Conservation (phyloP, 2,888 invertebrate genomes). For the Lepidocyrtoides sp. region DNA sequence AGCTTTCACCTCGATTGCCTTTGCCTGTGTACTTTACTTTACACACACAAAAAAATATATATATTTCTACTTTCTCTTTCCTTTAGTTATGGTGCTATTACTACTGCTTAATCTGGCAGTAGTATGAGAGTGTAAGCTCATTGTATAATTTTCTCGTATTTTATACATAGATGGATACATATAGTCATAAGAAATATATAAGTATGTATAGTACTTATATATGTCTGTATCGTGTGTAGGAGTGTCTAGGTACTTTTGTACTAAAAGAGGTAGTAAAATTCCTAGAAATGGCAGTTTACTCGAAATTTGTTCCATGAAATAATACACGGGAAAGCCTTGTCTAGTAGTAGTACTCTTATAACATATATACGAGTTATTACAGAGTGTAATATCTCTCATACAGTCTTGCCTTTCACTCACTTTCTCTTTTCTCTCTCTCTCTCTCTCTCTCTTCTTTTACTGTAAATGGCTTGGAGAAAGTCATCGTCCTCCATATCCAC, state of each 20-base stretch:
- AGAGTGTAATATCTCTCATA: too few species aligned
- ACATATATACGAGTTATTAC: too few species aligned
- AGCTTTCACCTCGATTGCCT: too few species aligned
- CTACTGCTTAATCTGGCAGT: conserved; percentile 73
- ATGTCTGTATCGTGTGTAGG: not conserved
- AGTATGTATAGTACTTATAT: not conserved
- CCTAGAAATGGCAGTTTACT: conserved; percentile 48
- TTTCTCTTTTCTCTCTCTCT: conserved; percentile 45
- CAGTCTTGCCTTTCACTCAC: conserved; percentile 43
- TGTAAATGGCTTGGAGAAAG: conserved; percentile 76
- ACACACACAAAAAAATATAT: not conserved
- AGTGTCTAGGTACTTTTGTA: not conserved
- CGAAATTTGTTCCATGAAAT: conserved; percentile 67
- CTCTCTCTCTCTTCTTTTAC: conserved; percentile 41
- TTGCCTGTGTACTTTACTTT: too few species aligned
- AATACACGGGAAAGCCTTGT: conserved; percentile 47
- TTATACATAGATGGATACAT: conserved; percentile 1
- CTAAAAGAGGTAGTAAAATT: conserved; percentile 32
- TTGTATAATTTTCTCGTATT: conserved; percentile 22
- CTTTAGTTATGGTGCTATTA: not conserved
- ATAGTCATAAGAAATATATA: not conserved
- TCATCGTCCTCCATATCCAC: conserved; percentile 76
- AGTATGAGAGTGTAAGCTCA: conserved; percentile 50
- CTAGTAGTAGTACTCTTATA: too few species aligned
- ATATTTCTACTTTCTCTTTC: not conserved